These are phyloP conservation scores for Chrysogorgia sp. DNA, from an alignment of 92 coral and sea anemone genomes.

Conservation along the genomic window DNA sequence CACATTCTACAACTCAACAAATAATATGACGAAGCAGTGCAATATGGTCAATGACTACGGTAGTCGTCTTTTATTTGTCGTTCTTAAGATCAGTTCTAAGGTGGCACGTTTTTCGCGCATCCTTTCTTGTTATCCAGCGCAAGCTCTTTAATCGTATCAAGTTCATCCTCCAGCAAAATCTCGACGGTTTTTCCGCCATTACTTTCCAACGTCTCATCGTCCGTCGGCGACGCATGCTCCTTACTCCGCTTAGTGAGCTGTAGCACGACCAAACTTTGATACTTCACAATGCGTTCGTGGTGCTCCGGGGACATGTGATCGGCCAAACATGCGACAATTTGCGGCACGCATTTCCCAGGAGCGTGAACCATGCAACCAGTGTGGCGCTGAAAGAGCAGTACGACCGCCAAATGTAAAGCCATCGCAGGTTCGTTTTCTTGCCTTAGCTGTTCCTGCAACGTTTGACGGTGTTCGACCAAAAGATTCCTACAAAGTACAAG, in stretches of 20 bases:
- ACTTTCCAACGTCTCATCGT: slow-evolving; percentile 42
- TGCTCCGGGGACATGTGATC: slow-evolving; percentile 74
- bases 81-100: no score
- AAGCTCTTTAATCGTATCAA: slow-evolving; percentile 75
- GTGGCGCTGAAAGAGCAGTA: slow-evolving; percentile 84
- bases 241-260: slow-evolving; percentile 62
- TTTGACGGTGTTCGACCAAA: slow-evolving; percentile 80
- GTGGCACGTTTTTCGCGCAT: no score
- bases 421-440: slow-evolving; percentile 97
- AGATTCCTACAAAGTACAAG: slow-evolving; percentile 59
- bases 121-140: slow-evolving; percentile 71
- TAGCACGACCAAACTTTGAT: slow-evolving; percentile 88
- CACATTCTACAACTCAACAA: no score
- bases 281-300: slow-evolving; percentile 67
- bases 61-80: no score
- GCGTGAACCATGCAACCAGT: slow-evolving; percentile 89
- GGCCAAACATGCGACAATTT: slow-evolving; percentile 72
- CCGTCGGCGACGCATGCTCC: slow-evolving; percentile 58
- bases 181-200: slow-evolving; percentile 69
- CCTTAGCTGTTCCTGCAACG: slow-evolving; percentile 88
- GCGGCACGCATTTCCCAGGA: slow-evolving; percentile 99
- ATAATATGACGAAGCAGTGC: no score
- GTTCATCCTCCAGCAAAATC: slow-evolving; percentile 78
- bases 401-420: slow-evolving; percentile 91
- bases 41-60: no score